Conservation (phyloP, 2,888 invertebrate species). For the Acanthococcus lagerstroemiae region DNA sequence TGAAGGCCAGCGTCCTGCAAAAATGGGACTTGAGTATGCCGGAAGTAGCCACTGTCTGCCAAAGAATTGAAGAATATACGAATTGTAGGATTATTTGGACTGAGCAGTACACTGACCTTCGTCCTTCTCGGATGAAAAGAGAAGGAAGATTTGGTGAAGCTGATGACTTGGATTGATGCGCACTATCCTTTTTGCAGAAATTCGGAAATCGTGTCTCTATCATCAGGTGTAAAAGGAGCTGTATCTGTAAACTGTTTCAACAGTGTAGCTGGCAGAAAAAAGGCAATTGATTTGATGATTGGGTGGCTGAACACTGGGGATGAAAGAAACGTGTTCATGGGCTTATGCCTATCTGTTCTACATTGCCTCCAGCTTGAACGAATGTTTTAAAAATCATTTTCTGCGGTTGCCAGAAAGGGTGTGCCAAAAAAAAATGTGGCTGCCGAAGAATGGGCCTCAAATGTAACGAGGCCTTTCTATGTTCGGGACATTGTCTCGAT, state of each 20-base stretch:
- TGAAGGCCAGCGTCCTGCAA: not conserved
- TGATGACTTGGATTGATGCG: slow-evolving; percentile 36
- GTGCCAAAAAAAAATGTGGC: too few relatives aligned
- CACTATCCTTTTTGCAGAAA: slow-evolving; percentile 35
- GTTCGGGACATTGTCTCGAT: too few relatives aligned
- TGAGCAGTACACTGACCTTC: slow-evolving; percentile 36
- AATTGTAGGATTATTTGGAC: not conserved
- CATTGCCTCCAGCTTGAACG: not conserved
- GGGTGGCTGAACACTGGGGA: not conserved
- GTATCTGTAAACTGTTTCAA: not conserved
- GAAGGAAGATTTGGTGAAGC: slow-evolving; percentile 35
- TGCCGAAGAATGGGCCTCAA: too few relatives aligned
- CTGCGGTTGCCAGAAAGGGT: too few relatives aligned
- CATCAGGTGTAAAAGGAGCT: not conserved
- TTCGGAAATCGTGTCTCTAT: not conserved
- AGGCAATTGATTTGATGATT: not conserved
- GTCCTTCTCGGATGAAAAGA: slow-evolving; percentile 34
- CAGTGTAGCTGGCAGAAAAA: not conserved
- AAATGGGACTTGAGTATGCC: slow-evolving; percentile 15
- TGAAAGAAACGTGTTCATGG: not conserved
- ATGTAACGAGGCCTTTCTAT: not conserved
- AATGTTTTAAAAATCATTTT: too few relatives aligned
- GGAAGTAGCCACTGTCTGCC: not conserved
- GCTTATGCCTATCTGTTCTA: not conserved
- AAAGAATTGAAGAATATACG: not conserved